Percentiles rank a stretch among this genome's conserved stretches.
Evolutionary conservation across 2,113 vertebrate genomes (phyloP).

Genomic region (Oxyura jamaicensis): DNA sequence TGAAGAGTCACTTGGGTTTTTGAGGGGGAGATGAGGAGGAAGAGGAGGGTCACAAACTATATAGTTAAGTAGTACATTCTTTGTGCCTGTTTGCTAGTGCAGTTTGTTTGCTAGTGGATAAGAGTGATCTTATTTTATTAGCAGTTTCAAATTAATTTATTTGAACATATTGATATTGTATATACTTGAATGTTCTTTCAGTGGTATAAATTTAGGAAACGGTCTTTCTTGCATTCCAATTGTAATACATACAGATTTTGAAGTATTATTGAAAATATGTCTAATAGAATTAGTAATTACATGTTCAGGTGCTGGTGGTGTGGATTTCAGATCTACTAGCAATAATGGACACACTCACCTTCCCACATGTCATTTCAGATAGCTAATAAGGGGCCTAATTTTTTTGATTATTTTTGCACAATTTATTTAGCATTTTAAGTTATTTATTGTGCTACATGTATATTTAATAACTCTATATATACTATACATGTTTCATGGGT

Average conservation of each 20-base stretch:
- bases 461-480: background rate
- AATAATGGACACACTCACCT: background rate
- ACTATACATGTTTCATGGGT: background rate
- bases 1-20: background rate
- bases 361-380: background rate
- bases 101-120: background rate
- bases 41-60: background rate
- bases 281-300: background rate
- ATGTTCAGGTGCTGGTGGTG: background rate
- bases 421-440: background rate
- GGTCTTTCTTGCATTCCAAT: conserved; percentile 8
- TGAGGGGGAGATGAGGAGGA: background rate
- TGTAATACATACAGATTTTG: conserved; percentile 2
- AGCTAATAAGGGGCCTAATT: background rate
- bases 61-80: background rate
- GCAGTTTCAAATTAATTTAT: background rate
- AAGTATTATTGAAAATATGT: conserved; percentile 6
- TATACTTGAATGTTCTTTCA: conserved; percentile 26
- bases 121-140: background rate
- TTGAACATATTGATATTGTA: background rate
- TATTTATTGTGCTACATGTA: background rate
- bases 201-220: conserved; percentile 24
- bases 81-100: background rate
- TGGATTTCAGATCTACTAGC: background rate
- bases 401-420: background rate